Evolutionary conservation across 2,888 invertebrate genomes (phyloP).

Genomic region (Eulithis testata): DNA sequence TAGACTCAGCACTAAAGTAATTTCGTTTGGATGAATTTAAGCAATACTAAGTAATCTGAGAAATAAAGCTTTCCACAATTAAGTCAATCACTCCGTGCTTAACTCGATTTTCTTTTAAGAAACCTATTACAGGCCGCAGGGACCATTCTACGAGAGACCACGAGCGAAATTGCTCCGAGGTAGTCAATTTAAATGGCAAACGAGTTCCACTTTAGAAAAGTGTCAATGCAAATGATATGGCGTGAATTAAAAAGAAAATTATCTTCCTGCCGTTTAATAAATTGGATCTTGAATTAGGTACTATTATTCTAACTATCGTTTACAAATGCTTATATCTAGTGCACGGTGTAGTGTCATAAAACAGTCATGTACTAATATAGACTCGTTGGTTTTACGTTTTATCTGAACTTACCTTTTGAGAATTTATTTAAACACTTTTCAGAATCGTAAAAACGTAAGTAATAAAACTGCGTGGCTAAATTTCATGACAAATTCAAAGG

Average conservation of each 20-base stretch:
- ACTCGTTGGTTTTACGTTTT: neutral
- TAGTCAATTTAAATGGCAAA: constrained; percentile 80
- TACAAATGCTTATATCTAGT: too few species aligned
- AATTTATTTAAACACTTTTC: constrained; percentile 20
- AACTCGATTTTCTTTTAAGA: constrained; percentile 78
- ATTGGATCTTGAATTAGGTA: constrained; percentile 12
- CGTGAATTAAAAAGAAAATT: constrained; percentile 37
- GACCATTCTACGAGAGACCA: constrained; percentile 65
- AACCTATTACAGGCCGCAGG: constrained; percentile 78
- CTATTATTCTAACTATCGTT: neutral
- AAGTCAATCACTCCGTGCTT: constrained; percentile 77
- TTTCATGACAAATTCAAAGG: constrained; percentile 44
- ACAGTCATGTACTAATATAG: too few species aligned
- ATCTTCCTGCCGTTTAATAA: constrained; percentile 17
- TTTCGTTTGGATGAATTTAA: constrained; percentile 14
- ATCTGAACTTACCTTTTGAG: neutral
- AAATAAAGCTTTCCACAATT: constrained; percentile 67
- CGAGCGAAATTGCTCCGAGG: constrained; percentile 71
- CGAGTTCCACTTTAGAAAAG: constrained; percentile 71
- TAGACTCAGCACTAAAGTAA: constrained; percentile 8
- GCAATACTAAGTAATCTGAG: constrained; percentile 25
- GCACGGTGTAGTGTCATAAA: too few species aligned
- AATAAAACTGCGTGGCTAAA: constrained; percentile 26
- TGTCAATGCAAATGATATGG: constrained; percentile 64
- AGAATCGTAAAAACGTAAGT: constrained; percentile 19